Evolutionary conservation across 2,113 vertebrate species (phyloP), one percentile per base, ranked within the genome.

Genomic region (Lonchura striata): DNA sequence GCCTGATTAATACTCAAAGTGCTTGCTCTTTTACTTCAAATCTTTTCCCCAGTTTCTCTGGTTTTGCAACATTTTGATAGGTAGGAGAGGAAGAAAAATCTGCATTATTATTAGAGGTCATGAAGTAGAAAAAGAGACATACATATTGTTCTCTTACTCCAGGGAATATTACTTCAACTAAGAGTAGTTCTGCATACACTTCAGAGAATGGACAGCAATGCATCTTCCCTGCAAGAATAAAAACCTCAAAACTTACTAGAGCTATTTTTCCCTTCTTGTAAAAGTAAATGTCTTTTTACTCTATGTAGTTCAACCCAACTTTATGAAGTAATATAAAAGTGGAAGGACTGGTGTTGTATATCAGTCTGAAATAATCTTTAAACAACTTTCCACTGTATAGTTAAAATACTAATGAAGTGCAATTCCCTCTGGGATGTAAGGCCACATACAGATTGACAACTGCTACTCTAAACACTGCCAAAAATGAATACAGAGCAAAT

Each of bases 401-500:
- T 88, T 60, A 75, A 92, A 70, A 74, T 18, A 88, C 60, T 92
- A 92, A 90, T 64, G 85, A 93, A 95, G 49, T 61, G 28, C 31
- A 80, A 56, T 75, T 83, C 60, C 85, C 82, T 82, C 75, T 75
- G 76, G 86, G 60, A 79, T 79, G 56, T 41, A 78, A 83, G 52
- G 47, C 68, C 33, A 56, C 60, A 31, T 68, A 52, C 80, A 88
- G 80, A 96, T 52, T 86, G 92, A 95, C 85, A 94, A 53, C 56
- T 90, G 79, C 64, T 72, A 83, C 79, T 88, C 56, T 63, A 85
- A 84, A 90, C 63, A 49, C 54, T 92, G 84, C 88, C 94, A 93
- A 93, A 93, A 96, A 86, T 69, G 47, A 95, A 86, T 11, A 49
- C 47, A 80, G 92, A 88, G 33, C 88, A 93, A 83, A 86, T 96